Evolutionary conservation across 1,140 invertebrate genomes (phyloP), one percentile per base, ranked within the genome.

Genomic region (Cyclina sinensis): DNA sequence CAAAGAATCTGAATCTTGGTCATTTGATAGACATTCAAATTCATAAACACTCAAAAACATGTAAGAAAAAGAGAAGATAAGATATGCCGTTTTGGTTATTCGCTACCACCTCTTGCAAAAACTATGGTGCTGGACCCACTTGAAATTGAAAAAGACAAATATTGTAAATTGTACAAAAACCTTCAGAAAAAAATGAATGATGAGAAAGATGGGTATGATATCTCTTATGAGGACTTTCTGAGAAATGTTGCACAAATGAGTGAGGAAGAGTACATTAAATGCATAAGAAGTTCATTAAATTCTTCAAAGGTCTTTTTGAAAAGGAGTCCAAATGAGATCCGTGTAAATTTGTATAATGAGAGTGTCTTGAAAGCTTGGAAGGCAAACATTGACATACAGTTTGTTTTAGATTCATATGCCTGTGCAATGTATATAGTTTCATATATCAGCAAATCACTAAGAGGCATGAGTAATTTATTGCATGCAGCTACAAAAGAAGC

Each of bases 331-430:
- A 21, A 37, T 85, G 90, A 90, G 87, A 12, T 16, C 5, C 39
- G 73, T 9, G 18, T 48, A 2, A 76, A 76, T 43, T 48, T n/a
- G 12, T 90, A 91, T 86, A 90, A 85, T 27, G 54, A 73, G 51
- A 68, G 18, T 24, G n/a, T 88, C n/a, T 39, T 90, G 30, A 24
- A 70, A 74, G 57, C 79, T 18, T 90, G 91, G 91, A 43, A 68
- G 76, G 91, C 91, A 54, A 91, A 91, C 68, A 83, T 84, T 70
- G 90, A 90, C 46, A 37, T 91, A 21, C 89, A 91, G 51, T 90
- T 76, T 88, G 82, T 91, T 12, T 32, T 91, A 4, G 90, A 91
- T 82, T 46, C 62, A 27, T 81, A 81, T 43, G 54, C 79, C 0
- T 65, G 79, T 62, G 79, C 51, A 18, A 46, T 62, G 30, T 81